Conservation (phyloP, 2,888 invertebrate species). For the Trichopoda pennipes region DNA sequence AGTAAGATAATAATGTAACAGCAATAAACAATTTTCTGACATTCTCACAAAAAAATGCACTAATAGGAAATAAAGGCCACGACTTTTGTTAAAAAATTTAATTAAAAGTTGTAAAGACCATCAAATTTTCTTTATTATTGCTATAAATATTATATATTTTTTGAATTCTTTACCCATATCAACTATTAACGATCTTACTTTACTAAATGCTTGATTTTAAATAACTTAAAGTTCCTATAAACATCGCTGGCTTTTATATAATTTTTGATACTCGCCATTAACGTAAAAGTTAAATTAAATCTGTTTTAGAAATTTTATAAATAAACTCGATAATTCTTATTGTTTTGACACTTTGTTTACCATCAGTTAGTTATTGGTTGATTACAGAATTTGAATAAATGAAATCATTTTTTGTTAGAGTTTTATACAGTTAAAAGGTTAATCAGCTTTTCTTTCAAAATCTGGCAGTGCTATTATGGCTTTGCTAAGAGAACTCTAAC, state of each 20-base stretch:
- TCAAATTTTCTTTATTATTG: too few relatives aligned
- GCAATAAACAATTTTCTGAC: too few relatives aligned
- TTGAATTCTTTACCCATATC: constrained; percentile 63
- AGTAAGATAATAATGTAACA: too few relatives aligned
- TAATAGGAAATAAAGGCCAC: too few relatives aligned
- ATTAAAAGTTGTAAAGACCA: too few relatives aligned
- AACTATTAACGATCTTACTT: constrained; percentile 63
- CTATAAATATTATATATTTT: constrained; percentile 29
- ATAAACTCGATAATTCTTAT: constrained; percentile 44
- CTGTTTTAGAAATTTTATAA: constrained; percentile 30
- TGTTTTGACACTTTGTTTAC: constrained; percentile 51
- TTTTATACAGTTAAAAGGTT: too few relatives aligned
- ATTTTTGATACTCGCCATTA: constrained; percentile 38
- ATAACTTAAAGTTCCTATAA: constrained; percentile 59
- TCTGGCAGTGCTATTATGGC: too few relatives aligned
- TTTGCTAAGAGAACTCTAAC: too few relatives aligned
- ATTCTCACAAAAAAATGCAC: too few relatives aligned
- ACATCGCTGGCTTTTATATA: constrained; percentile 58
- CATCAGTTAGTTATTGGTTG: constrained; percentile 15
- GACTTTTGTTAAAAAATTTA: background rate
- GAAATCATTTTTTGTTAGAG: background rate
- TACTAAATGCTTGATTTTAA: constrained; percentile 58
- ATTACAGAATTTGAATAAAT: constrained; percentile 25
- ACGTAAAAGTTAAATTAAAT: constrained; percentile 26
- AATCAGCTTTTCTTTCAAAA: background rate